Percentiles rank a stretch among this genome's conserved stretches.
Conservation (phyloP, 2,113 vertebrate genomes). For the Cinclus mexicanus region DNA sequence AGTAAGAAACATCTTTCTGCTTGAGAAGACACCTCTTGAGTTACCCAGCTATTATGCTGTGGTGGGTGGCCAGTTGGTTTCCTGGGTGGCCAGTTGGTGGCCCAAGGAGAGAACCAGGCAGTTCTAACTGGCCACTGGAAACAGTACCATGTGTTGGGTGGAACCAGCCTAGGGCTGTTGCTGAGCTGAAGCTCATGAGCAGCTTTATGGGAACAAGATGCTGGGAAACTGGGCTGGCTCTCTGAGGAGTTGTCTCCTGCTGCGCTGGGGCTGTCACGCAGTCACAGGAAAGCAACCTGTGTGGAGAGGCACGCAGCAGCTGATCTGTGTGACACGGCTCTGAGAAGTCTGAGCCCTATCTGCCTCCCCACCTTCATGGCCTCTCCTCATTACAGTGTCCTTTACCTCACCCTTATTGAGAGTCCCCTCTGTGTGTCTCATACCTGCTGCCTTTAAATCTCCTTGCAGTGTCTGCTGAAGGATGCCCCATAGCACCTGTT, state of each 20-base stretch:
- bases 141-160: slow-evolving; percentile 56
- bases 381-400: fast-evolving
- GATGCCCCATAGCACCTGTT: background rate
- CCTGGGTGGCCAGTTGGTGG: slow-evolving; percentile 45
- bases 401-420: background rate
- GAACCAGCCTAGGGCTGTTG: slow-evolving; percentile 31
- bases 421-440: fast-evolving
- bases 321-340: background rate
- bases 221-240: background rate
- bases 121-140: slow-evolving; percentile 52
- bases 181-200: background rate
- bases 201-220: slow-evolving; percentile 61
- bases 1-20: background rate
- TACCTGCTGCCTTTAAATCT: background rate
- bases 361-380: background rate
- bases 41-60: background rate
- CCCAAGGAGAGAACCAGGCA: slow-evolving; percentile 15
- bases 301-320: background rate
- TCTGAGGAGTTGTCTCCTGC: background rate
- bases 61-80: slow-evolving; percentile 46
- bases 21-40: background rate
- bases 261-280: background rate
- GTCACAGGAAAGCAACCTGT: background rate
- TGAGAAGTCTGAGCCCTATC: fast-evolving
- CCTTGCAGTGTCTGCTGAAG: background rate